These are phyloP conservation scores for Pseudopodoces humilis DNA, from an alignment of 2,113 vertebrate genomes.

Conservation along the genomic window DNA sequence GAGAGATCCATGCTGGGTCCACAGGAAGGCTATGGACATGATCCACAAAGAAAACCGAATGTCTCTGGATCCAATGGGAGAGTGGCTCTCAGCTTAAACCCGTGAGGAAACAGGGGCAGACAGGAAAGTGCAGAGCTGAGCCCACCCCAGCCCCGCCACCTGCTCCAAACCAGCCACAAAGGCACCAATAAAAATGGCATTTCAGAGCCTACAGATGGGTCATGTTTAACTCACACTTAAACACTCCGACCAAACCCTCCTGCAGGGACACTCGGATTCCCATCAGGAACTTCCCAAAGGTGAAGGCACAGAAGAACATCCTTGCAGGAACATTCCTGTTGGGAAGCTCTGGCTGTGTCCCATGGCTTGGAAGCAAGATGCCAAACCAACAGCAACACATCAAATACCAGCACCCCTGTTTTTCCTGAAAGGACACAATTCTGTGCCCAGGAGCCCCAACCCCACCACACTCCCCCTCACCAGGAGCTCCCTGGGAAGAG, in stretches of 20 bases:
- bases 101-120: not conserved
- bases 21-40: fast-evolving
- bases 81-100: not conserved
- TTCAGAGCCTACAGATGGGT: fast-evolving
- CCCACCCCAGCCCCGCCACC: not conserved
- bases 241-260: not conserved
- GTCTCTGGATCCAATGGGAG: fast-evolving
- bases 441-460: not conserved
- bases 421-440: not conserved
- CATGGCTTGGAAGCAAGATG: fast-evolving
- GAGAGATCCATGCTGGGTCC: not conserved
- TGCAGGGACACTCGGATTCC: not conserved
- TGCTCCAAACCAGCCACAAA: not conserved
- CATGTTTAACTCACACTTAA: not conserved
- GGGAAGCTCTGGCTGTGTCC: not conserved
- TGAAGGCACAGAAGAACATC: not conserved
- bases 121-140: not conserved
- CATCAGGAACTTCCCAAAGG: not conserved
- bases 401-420: not conserved
- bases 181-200: fast-evolving
- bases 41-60: fast-evolving
- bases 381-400: not conserved
- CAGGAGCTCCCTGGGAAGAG: not conserved
- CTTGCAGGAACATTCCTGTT: not conserved
- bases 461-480: not conserved